Conservation (phyloP, 2,797 vertebrate species). For the Sebastes minor region DNA sequence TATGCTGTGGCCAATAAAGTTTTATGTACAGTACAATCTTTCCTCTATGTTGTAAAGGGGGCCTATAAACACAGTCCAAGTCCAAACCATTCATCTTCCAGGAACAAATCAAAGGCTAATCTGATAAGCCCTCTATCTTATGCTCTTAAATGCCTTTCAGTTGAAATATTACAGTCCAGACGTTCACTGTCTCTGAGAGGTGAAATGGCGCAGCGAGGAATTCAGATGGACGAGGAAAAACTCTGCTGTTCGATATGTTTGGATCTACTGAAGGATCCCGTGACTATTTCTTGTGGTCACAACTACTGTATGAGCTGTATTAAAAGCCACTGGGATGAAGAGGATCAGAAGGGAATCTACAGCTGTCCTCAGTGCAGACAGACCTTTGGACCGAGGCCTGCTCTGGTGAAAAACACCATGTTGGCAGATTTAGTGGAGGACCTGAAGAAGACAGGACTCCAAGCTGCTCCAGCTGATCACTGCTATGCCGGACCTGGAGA, state of each 20-base stretch:
- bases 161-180: no score
- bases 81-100: neutral
- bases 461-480: neutral
- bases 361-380: constrained; percentile 6
- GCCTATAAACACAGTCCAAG: neutral
- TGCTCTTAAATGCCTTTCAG: no score
- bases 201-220: neutral
- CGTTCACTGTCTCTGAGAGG: neutral
- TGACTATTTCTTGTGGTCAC: no score
- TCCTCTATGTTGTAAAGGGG: neutral
- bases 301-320: no score
- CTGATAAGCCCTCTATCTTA: neutral
- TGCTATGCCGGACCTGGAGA: neutral
- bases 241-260: neutral
- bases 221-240: neutral
- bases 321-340: neutral
- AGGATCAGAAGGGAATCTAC: neutral
- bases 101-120: neutral
- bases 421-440: neutral
- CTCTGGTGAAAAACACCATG: neutral
- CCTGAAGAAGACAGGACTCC: neutral
- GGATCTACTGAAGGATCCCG: neutral
- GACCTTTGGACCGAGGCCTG: neutral
- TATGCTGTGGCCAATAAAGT: neutral
- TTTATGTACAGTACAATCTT: neutral